Conservation (phyloP, 1,140 invertebrate genomes). For the Drosophila pandora region DNA sequence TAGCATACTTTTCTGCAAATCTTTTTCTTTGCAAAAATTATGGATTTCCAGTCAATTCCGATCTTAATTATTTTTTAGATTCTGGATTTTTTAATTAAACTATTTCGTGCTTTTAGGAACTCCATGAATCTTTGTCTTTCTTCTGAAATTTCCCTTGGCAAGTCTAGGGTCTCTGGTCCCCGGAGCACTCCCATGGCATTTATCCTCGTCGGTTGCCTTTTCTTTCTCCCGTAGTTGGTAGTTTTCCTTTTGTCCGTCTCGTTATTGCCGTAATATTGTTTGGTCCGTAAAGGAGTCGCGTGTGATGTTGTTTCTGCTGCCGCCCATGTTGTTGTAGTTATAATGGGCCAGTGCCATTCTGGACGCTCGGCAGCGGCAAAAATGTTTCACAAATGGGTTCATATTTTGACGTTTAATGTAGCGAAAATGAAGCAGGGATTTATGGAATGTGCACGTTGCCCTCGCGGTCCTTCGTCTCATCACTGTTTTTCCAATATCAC, state of each 20-base stretch:
- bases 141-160: not conserved
- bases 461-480: slow-evolving; percentile 34
- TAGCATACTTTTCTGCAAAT: slow-evolving; percentile 1
- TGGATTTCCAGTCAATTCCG: not conserved
- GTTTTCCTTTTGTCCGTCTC: slow-evolving; percentile 73
- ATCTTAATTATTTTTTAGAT: not conserved
- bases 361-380: slow-evolving; percentile 46
- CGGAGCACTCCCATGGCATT: slow-evolving; percentile 9
- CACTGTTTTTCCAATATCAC: slow-evolving; percentile 2
- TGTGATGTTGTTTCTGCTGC: slow-evolving; percentile 42
- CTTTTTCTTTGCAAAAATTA: no score
- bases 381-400: slow-evolving; percentile 80
- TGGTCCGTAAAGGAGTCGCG: slow-evolving; percentile 31
- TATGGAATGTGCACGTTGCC: slow-evolving; percentile 78
- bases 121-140: slow-evolving; percentile 33
- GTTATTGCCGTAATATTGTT: slow-evolving; percentile 71
- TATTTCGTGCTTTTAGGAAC: not conserved
- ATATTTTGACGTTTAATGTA: slow-evolving; percentile 82
- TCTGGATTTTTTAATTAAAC: not conserved
- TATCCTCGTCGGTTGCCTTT: slow-evolving; percentile 1
- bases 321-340: slow-evolving; percentile 67
- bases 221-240: slow-evolving; percentile 1
- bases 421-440: slow-evolving; percentile 80
- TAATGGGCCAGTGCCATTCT: slow-evolving; percentile 70
- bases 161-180: not conserved